Percentiles rank a stretch among this genome's conserved stretches.
Conservation (phyloP, 2,113 vertebrate genomes). For the Sander lucioperca region DNA sequence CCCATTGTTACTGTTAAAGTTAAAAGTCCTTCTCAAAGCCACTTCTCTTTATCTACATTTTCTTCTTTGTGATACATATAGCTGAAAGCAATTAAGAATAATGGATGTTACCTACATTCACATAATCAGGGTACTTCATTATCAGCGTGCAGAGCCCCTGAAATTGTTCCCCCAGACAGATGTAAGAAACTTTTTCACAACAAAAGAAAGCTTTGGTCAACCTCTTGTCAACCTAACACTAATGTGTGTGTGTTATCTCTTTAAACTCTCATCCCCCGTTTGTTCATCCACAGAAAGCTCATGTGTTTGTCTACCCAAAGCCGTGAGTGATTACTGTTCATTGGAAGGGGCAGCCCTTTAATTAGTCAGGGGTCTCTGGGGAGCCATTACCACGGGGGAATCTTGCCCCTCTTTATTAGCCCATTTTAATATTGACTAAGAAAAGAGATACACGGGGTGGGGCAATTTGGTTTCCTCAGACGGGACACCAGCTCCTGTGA, state of each 20-base stretch:
- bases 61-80: neutral
- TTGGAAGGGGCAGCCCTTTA: slow-evolving; percentile 84
- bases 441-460: slow-evolving; percentile 65
- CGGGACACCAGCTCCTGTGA: slow-evolving; percentile 77
- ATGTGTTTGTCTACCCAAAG: slow-evolving; percentile 62
- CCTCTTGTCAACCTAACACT: neutral
- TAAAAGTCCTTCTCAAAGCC: neutral
- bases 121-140: neutral
- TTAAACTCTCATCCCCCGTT: slow-evolving; percentile 36
- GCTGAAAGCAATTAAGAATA: neutral
- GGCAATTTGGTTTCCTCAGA: slow-evolving; percentile 74
- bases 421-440: slow-evolving; percentile 83
- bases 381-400: slow-evolving; percentile 81
- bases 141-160: neutral
- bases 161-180: neutral
- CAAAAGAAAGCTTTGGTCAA: neutral
- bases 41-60: neutral
- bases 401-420: slow-evolving; percentile 87
- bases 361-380: slow-evolving; percentile 78
- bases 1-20: neutral
- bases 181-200: neutral
- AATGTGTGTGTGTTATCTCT: slow-evolving; percentile 4
- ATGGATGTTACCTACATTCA: neutral
- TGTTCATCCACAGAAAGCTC: slow-evolving; percentile 44
- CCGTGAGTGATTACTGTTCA: slow-evolving; percentile 80